Base-by-base conservation (phyloP, 1,140 invertebrate species). In the Drosophila mauritiana region DNA sequence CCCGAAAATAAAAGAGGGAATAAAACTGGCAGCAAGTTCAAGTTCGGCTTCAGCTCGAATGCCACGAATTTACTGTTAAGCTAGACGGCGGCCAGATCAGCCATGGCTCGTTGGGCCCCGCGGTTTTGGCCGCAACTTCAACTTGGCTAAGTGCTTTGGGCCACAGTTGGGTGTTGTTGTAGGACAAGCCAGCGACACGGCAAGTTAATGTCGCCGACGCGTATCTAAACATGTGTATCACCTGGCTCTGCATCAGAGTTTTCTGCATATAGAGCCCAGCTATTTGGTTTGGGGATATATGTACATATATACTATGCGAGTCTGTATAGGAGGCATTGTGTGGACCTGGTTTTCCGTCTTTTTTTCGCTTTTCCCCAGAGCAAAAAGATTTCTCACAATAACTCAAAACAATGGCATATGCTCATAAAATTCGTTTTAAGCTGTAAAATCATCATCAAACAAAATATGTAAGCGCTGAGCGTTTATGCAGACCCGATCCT, bases 391-490 rank as follows among this genome's bases (percentile, higher is more conserved):
- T 86, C 89, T 88, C 89, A 91, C 89, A 85, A 91, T 91, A 91
- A 90, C 82, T 91, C 90, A 91, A 90, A 91, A 89, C 90, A 91
- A 91, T 90, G 79, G 81, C 88, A 76, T 86, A 91, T 84, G 74
- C 90, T 91, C 90, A 91, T 91, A 91, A 91, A 91, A 91, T 90
- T 91, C 90, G 80, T 91, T 91, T 91, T 91, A 91, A 91, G 90
- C 85, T 91, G 90, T 91, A 91, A 91, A 91, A 91, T 90, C 90
- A 91, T 91, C 90, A 91, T 91, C 83, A 86, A 86, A 86, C 84
- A 79, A 86, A 86, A 86, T 88, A 86, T 86, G 83, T 86, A 79
- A 83, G 82, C 82, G 55, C 74, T 77, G 63, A 77, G 73, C 74
- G 73, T 77, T 70, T 70, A 70, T 70, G 64, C 67, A 57, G 67